Conservation (phyloP, 1,140 invertebrate species). For the Anastatus disparis region DNA sequence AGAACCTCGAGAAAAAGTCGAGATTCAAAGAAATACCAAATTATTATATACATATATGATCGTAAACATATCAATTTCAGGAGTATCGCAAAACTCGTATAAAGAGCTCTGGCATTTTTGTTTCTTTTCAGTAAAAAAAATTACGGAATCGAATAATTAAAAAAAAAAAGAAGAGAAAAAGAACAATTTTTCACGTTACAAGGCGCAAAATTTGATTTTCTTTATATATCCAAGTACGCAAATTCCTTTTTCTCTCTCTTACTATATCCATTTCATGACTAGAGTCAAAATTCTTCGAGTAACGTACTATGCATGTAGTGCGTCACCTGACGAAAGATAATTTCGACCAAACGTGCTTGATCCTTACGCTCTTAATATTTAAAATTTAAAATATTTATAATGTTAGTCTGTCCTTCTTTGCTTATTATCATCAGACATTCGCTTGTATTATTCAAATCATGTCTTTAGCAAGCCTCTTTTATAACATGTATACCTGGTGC, state of each 20-base stretch:
- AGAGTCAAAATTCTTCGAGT: constrained; percentile 49
- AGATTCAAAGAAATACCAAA: not conserved
- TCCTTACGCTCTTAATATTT: constrained; percentile 22
- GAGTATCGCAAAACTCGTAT: not conserved
- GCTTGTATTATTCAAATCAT: not conserved
- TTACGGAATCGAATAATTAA: not conserved
- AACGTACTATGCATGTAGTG: constrained; percentile 4
- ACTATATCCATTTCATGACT: constrained; percentile 52
- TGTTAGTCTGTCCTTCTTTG: not conserved
- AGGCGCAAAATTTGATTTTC: too few species aligned
- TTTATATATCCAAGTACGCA: not conserved
- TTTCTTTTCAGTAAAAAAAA: constrained; percentile 5
- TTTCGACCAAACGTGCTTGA: constrained; percentile 39
- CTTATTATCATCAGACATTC: not conserved
- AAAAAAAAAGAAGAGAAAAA: not conserved
- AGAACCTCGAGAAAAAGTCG: not conserved
- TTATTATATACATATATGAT: constrained; percentile 4
- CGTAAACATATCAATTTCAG: not conserved
- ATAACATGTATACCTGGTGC: not conserved
- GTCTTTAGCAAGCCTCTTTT: not conserved
- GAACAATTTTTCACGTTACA: too few species aligned
- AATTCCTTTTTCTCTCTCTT: not conserved
- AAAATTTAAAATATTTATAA: not conserved
- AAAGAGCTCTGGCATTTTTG: not conserved
- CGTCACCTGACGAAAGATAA: constrained; percentile 10